These are phyloP conservation scores for Phylloscopus collybita DNA, from an alignment of 2,797 vertebrate species.

Conservation along the genomic window DNA sequence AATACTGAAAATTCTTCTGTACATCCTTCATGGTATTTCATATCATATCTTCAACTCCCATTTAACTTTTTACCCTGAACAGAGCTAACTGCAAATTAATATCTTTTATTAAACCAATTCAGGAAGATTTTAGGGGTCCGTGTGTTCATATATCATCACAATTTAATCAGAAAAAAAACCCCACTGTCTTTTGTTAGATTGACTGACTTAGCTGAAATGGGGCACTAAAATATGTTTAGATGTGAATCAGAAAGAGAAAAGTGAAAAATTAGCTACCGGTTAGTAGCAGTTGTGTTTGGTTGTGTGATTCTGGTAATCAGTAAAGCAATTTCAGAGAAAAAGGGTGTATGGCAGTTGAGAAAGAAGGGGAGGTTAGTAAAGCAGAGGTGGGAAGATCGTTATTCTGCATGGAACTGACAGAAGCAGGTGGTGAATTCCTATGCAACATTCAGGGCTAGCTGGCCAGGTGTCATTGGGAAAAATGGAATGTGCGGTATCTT, in stretches of 20 bases:
- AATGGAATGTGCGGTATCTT: conserved; percentile 10
- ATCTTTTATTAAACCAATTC: not conserved
- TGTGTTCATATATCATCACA: not conserved
- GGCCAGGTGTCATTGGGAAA: not conserved
- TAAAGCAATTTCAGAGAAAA: not conserved
- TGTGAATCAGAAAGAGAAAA: not conserved
- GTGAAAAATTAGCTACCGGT: not conserved
- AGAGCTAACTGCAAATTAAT: not conserved
- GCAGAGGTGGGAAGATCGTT: not conserved
- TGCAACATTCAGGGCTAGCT: not conserved
- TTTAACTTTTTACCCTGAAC: not conserved
- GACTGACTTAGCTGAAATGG: not conserved
- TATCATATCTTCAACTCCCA: not conserved
- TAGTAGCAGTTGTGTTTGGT: not conserved
- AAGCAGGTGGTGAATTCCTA: not conserved
- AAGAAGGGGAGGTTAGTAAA: not conserved
- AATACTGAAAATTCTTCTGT: not conserved
- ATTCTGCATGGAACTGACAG: not conserved
- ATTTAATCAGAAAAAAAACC: not conserved
- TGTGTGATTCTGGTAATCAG: not conserved
- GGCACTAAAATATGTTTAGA: not conserved
- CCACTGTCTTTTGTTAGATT: not conserved
- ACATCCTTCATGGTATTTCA: not conserved
- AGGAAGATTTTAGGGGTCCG: not conserved
- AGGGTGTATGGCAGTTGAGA: not conserved